Evolutionary conservation across 1,140 invertebrate species (phyloP), one percentile per base, ranked within the genome.

Genomic region (Cardiocondyla obscurior): DNA sequence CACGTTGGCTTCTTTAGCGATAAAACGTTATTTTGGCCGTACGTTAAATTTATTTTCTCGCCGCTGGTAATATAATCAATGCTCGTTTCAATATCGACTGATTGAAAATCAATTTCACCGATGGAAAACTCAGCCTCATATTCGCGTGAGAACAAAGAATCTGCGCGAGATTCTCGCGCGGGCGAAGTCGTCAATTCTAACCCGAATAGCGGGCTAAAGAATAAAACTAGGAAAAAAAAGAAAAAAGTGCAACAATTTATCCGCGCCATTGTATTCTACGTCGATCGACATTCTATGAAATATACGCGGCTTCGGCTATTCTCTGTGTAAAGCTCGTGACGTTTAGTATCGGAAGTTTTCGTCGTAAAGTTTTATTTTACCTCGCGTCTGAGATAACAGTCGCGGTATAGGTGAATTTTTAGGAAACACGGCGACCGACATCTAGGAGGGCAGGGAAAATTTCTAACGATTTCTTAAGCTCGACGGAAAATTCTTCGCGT

Each of bases 211-310:
- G 36, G 46, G 30, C 3, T 14, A n/a, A 42, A 36, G 49, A 76
- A 76, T 76, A 64, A 64, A 76, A 64, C 60, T 64, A 4, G 30
- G 22, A 36, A 76, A 76, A 76, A n/a, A n/a, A n/a, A n/a, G n/a
- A n/a, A n/a, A n/a, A n/a, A n/a, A n/a, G 64, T 53, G 53, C 44
- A 60, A 30, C 73, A 64, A 76, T 76, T 76, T 76, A 76, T 76
- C 30, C 39, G 7, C 28, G 28, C 55, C 36, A 76, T 76, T 76
- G 39, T 64, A 76, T 22, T 64, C 7, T 4, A 30, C 19, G 8
- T 51, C 58, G 30, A 64, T 76, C 33, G 44, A 16, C 58, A 5
- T 42, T 6, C 25, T 36, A 64, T 76, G 51, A 64, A 76, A 49
- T 22, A 30, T 19, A 51, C 62, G 57, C 49, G 64, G 64, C 64